phyloP scores from a whole-genome alignment of 2,113 vertebrate genomes.

The Notarius quadriscutis region DNA sequence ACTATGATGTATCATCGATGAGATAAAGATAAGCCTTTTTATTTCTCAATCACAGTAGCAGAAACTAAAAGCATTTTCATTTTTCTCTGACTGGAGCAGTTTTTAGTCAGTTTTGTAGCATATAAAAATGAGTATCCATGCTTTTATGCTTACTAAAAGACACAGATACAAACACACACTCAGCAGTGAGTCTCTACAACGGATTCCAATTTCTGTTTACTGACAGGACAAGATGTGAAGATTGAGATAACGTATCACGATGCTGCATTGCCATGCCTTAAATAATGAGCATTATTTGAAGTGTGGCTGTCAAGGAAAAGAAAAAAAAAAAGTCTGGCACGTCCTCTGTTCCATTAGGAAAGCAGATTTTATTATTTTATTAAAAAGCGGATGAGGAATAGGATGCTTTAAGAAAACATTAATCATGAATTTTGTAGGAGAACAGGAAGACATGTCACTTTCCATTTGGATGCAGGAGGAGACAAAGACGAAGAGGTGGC shows the following conservation, averaged over 20 bases:
- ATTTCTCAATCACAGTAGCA: neutral
- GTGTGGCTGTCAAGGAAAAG: conserved; percentile 50
- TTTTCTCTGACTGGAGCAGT: neutral
- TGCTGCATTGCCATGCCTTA: conserved; percentile 63
- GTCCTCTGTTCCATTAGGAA: conserved; percentile 31
- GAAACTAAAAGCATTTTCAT: neutral
- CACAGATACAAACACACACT: neutral
- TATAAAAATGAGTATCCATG: neutral
- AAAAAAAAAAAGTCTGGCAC: conserved; percentile 56
- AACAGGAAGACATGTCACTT: conserved; percentile 75
- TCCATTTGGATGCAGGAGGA: conserved; percentile 68
- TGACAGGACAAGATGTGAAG: conserved; percentile 63
- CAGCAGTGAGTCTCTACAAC: conserved; percentile 16
- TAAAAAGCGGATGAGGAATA: conserved; percentile 65
- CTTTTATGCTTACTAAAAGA: neutral
- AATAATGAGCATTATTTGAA: conserved; percentile 69
- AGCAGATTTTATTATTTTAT: conserved; percentile 69
- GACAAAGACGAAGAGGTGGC: conserved; percentile 48
- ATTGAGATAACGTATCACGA: conserved; percentile 67
- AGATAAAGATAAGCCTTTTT: neutral
- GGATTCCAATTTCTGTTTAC: conserved; percentile 38
- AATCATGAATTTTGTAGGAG: conserved; percentile 74
- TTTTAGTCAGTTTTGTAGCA: neutral
- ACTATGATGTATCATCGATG: neutral
- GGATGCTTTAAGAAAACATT: conserved; percentile 73